phyloP scores from a whole-genome alignment of 2,113 vertebrate genomes.

The Solea solea region DNA sequence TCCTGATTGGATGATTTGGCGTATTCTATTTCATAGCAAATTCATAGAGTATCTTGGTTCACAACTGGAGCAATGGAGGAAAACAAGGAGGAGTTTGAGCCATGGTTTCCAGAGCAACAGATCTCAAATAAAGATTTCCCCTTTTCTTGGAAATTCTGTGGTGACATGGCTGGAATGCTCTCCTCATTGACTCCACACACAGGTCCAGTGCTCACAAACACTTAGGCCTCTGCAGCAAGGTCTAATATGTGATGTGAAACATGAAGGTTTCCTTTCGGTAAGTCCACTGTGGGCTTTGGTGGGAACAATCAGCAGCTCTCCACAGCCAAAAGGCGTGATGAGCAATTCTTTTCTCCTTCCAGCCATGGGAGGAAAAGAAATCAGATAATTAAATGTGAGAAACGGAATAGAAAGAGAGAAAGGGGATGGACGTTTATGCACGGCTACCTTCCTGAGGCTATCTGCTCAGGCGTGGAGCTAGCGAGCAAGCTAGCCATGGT shows the following conservation, averaged over 20 bases:
- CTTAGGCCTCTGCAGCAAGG: constrained; percentile 78
- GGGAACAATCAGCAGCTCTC: constrained; percentile 86
- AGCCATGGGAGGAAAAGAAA: constrained; percentile 86
- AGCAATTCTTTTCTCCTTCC: constrained; percentile 89
- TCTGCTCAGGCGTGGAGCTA: constrained; percentile 82
- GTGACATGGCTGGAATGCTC: constrained; percentile 84
- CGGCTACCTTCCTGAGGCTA: constrained; percentile 86
- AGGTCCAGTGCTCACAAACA: constrained; percentile 80
- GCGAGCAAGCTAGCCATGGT: constrained; percentile 69
- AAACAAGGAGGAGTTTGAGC: constrained; percentile 30
- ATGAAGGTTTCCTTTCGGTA: constrained; percentile 81
- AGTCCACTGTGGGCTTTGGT: constrained; percentile 84
- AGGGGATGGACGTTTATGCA: constrained; percentile 87
- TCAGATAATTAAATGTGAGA: constrained; percentile 97
- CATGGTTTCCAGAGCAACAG: constrained; percentile 62
- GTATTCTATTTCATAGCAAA: constrained; percentile 41
- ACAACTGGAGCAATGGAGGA: constrained; percentile 31
- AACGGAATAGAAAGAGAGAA: constrained; percentile 79
- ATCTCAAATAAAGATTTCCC: constrained; percentile 91
- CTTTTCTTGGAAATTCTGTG: constrained; percentile 70
- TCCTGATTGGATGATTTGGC: neutral
- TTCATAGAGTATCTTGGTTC: constrained; percentile 13
- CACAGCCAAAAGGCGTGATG: constrained; percentile 81
- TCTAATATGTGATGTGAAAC: constrained; percentile 87
- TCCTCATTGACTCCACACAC: constrained; percentile 85